Percentiles rank a stretch among this genome's conserved stretches.
Conservation (phyloP, 2,888 invertebrate species). For the Pachycephus smyrnensis region DNA sequence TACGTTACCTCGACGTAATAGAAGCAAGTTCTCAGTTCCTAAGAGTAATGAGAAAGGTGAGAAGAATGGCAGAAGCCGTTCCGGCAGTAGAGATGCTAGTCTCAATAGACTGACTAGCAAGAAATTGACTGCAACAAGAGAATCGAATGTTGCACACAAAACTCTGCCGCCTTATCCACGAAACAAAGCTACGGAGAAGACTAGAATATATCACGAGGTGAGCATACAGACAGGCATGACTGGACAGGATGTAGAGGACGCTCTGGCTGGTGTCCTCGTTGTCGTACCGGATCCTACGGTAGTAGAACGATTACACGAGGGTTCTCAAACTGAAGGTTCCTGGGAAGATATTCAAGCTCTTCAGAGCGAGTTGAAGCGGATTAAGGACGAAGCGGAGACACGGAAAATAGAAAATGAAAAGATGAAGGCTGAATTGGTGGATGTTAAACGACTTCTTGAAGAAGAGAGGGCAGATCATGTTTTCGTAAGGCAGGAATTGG, state of each 20-base stretch:
- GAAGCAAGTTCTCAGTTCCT: slow-evolving; percentile 51
- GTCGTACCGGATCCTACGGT: slow-evolving; percentile 55
- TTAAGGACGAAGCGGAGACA: slow-evolving; percentile 67
- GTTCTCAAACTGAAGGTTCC: slow-evolving; percentile 76
- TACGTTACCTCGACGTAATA: slow-evolving; percentile 80
- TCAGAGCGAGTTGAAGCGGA: slow-evolving; percentile 69
- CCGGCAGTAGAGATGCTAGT: slow-evolving; percentile 68
- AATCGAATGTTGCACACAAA: slow-evolving; percentile 57
- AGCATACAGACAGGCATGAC: slow-evolving; percentile 82
- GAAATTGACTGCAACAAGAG: slow-evolving; percentile 43
- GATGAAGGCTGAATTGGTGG: slow-evolving; percentile 71
- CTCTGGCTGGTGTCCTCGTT: slow-evolving; percentile 73
- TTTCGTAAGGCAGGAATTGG: slow-evolving; percentile 80
- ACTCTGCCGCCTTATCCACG: slow-evolving; percentile 69
- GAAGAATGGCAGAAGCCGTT: slow-evolving; percentile 62
- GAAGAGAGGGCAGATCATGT: slow-evolving; percentile 80
- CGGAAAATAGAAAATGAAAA: slow-evolving; percentile 69
- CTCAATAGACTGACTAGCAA: slow-evolving; percentile 60
- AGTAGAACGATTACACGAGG: slow-evolving; percentile 70
- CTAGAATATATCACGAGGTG: slow-evolving; percentile 85
- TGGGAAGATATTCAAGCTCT: slow-evolving; percentile 75
- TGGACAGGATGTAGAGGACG: slow-evolving; percentile 78
- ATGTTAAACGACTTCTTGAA: slow-evolving; percentile 73
- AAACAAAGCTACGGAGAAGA: slow-evolving; percentile 67
- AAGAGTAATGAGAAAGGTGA: slow-evolving; percentile 70